Conservation (phyloP, 1,140 invertebrate genomes). For the Drosophila rufa region DNA sequence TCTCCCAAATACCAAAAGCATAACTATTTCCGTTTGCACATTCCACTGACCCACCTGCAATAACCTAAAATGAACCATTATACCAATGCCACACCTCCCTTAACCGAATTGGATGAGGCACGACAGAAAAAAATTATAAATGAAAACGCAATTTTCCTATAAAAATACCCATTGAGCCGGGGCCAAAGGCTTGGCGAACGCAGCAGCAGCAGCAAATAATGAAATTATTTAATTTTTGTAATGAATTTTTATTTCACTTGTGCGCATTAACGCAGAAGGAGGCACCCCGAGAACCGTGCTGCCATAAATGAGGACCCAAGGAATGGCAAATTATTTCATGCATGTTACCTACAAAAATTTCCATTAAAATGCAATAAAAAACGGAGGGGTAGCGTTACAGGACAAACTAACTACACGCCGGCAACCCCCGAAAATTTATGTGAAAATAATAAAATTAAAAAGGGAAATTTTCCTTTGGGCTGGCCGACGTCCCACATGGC, state of each 20-base stretch:
- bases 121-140: slow-evolving; percentile 54
- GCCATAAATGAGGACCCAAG: slow-evolving; percentile 11
- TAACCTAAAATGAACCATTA: slow-evolving; percentile 20
- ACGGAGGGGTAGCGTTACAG: slow-evolving; percentile 11
- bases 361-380: slow-evolving; percentile 81
- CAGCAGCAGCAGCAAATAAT: slow-evolving; percentile 54
- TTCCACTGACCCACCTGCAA: slow-evolving; percentile 12
- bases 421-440: slow-evolving; percentile 53
- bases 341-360: slow-evolving; percentile 61
- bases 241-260: slow-evolving; percentile 49
- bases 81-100: slow-evolving; percentile 27
- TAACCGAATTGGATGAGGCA: slow-evolving; percentile 14
- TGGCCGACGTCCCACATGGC: slow-evolving; percentile 57
- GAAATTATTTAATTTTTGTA: slow-evolving; percentile 65
- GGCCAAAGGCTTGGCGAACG: slow-evolving; percentile 55
- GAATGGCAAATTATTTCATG: slow-evolving; percentile 38
- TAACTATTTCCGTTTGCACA: slow-evolving; percentile 17
- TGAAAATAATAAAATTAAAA: slow-evolving; percentile 80
- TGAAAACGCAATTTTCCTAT: slow-evolving; percentile 80
- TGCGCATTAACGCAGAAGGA: slow-evolving; percentile 63
- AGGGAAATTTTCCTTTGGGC: slow-evolving; percentile 35
- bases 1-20: not conserved
- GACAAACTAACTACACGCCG: slow-evolving; percentile 28
- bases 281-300: slow-evolving; percentile 10
- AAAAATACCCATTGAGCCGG: slow-evolving; percentile 68